Base-by-base conservation (phyloP, 2,113 vertebrate species). In the Anguilla japonica region DNA sequence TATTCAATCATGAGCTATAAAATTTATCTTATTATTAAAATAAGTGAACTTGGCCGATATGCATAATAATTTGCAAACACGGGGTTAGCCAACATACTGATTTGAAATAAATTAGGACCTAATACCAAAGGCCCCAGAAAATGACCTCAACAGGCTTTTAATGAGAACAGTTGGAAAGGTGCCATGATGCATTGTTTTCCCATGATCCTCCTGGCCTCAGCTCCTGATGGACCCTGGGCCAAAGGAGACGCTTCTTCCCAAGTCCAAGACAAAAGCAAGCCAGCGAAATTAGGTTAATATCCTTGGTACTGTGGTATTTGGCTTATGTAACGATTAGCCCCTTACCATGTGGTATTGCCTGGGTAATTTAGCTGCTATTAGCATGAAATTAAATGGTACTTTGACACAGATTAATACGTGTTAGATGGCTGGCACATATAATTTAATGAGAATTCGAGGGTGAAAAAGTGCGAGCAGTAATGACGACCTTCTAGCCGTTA, bases 291-390 rank as follows among this genome's bases (percentile, higher is more conserved):
- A 75, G 8, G 71, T 75, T 75, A 75, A 75, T 11, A 26, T 2
- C 71, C 71, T 34, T 9, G 18, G 63, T 34, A 34, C n/a, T 75
- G 1, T 8, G 71, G 71, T 75, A 34, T 26, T 75, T n/a, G 71
- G 71, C 11, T 75, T 29, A 34, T 75, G n/a, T 75, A 75, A 34
- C 71, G 11, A 75, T 75, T 75, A 75, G 11, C n/a, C n/a, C 6
- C 71, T 75, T 34, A 75, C 26, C 71, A 34, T 34, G 71, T 75
- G 71, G n/a, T 26, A 29, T 75, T n/a, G 71, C n/a, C n/a, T 75
- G 71, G 71, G 71, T 75, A 75, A 75, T 75, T 75, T 75, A 75
- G 71, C 71, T 13, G 71, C n/a, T 75, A 75, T 75, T 75, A 75
- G 71, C 71, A 75, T 75, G 71, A n/a, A 75, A 75, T 75, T 75